Percentiles rank a stretch among this genome's conserved stretches.
Conservation (phyloP, 1,140 invertebrate genomes). For the Bombus difficillimus region DNA sequence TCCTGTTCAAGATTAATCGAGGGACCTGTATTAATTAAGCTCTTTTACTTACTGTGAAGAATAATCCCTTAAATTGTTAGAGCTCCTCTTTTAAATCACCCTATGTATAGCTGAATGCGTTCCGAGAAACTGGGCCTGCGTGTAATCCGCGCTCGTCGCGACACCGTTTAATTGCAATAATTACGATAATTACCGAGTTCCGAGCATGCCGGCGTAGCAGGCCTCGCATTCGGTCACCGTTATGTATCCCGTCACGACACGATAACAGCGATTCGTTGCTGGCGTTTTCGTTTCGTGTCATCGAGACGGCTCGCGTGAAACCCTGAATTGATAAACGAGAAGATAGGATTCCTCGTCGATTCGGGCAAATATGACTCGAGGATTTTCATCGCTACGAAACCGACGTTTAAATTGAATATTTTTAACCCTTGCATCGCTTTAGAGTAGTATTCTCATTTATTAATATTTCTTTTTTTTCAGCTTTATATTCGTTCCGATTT, state of each 20-base stretch:
- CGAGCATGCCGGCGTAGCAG: constrained; percentile 14
- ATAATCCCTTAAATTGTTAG: background rate
- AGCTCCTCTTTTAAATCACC: constrained; percentile 6
- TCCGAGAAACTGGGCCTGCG: constrained; percentile 44
- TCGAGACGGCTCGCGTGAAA: constrained; percentile 56
- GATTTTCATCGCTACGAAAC: background rate
- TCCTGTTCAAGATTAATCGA: constrained; percentile 11
- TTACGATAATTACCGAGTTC: constrained; percentile 58
- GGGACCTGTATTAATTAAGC: constrained; percentile 5
- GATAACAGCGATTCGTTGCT: constrained; percentile 54
- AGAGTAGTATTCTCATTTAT: background rate
- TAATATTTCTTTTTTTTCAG: background rate
- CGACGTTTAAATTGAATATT: background rate
- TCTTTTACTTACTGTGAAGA: background rate
- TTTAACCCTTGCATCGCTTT: background rate
- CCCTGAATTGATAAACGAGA: constrained; percentile 41
- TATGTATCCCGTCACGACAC: constrained; percentile 46
- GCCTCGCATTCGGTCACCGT: constrained; percentile 32
- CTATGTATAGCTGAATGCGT: constrained; percentile 19
- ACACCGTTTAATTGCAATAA: constrained; percentile 67
- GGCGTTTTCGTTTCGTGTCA: constrained; percentile 55
- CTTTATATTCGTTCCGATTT: background rate
- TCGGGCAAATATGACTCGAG: background rate
- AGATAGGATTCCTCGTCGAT: constrained; percentile 44
- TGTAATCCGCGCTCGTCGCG: constrained; percentile 60